Evolutionary conservation across 2,888 invertebrate genomes (phyloP), one percentile per base, ranked within the genome.

Genomic region (Sarcophaga carnaria): DNA sequence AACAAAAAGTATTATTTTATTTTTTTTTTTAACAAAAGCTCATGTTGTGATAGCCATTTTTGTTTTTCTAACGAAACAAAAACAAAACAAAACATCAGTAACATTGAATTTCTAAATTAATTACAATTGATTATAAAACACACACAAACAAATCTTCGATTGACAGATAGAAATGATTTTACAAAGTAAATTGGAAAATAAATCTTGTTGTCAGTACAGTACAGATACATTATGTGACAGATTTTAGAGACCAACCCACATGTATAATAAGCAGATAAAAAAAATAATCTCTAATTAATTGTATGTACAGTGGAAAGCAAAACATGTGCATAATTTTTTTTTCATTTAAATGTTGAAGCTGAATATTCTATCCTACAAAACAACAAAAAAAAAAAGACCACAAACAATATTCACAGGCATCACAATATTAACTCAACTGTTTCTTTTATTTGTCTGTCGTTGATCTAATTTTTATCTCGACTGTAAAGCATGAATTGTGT

Each of bases 101-200:
- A 66, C 66, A 66, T 37, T 66, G n/a, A 66, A 66, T 54, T 17
- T 54, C 14, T 14, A 54, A 54, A 14, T 54, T 54, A 54, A 54
- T 54, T 14, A 54, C 17, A 54, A 54, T 54, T 54, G 54, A 54
- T 54, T 54, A 17, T 14, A 54, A 54, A 54, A 54, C 2, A 14
- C 2, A 54, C 1, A 17, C 14, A 37, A 20, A 14, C 17, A 37
- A n/a, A 6, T 37, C 12, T 27, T 66, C 66, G 12, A 54, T 54
- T 54, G 54, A 54, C 17, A 4, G 54, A 54, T 17, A 54, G 54
- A 12, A 54, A 54, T 54, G 54, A 54, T 54, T 54, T 54, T 14
- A 17, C 54, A 54, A 54, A 14, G 12, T 54, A 54, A 17, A 54
- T 14, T 14, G 54, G 54, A 17, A 54, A 14, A 54, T 12, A 14